These are phyloP conservation scores for Ceratotherium simum DNA, from an alignment of 2,113 vertebrate genomes.

Conservation along the genomic window DNA sequence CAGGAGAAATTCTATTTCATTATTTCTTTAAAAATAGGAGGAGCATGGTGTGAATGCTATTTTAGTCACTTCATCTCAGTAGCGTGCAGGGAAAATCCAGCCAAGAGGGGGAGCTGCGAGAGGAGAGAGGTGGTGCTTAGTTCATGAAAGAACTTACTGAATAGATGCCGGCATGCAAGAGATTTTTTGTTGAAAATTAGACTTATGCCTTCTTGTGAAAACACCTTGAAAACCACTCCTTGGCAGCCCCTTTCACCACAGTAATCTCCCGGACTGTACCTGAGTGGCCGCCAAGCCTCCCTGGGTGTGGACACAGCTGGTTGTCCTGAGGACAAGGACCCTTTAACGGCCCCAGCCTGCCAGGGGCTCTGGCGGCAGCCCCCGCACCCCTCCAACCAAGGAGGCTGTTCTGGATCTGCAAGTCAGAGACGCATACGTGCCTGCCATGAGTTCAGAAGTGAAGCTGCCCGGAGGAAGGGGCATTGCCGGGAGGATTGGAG, in stretches of 20 bases:
- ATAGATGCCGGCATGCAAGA: neutral
- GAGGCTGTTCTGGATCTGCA: slow-evolving; percentile 47
- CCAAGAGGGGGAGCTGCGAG: slow-evolving; percentile 55
- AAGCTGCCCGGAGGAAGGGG: slow-evolving; percentile 71
- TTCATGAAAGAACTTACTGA: slow-evolving; percentile 61
- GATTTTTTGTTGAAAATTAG: slow-evolving; percentile 48
- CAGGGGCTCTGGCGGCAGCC: slow-evolving; percentile 53
- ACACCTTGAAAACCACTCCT: neutral
- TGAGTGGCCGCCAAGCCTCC: slow-evolving; percentile 54
- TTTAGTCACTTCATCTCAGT: neutral
- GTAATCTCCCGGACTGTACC: neutral
- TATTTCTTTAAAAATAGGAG: neutral
- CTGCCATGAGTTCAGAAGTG: slow-evolving; percentile 44
- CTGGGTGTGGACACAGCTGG: slow-evolving; percentile 64
- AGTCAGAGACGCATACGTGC: slow-evolving; percentile 3
- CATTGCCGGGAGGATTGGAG: neutral
- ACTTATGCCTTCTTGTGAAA: slow-evolving; percentile 54
- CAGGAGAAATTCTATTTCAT: neutral
- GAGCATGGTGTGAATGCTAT: neutral
- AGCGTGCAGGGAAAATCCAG: slow-evolving; percentile 4
- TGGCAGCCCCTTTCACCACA: neutral
- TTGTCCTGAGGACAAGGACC: slow-evolving; percentile 71
- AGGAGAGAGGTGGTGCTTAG: neutral
- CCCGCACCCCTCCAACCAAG: neutral
- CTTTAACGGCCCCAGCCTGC: slow-evolving; percentile 70